Conservation (phyloP, 2,888 invertebrate species). For the Heliconius cydno region DNA sequence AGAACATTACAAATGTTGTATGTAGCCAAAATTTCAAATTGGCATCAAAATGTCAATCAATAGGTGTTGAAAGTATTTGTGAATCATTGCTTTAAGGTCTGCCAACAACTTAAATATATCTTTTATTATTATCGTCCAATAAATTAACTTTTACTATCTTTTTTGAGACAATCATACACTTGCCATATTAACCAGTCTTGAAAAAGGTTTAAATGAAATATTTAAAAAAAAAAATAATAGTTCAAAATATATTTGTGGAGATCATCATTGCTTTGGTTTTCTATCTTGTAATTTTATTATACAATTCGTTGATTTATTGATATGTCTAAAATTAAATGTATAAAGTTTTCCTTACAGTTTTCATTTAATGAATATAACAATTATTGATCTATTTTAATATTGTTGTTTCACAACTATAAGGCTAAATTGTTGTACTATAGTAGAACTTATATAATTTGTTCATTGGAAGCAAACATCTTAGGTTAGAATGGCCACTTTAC, state of each 20-base stretch:
- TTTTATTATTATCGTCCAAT: not conserved
- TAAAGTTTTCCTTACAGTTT: slow-evolving; percentile 12
- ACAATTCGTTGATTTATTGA: slow-evolving; percentile 15
- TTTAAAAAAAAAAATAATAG: too few species aligned
- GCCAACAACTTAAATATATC: not conserved
- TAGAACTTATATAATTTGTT: slow-evolving; percentile 51
- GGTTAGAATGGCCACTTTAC: slow-evolving; percentile 44
- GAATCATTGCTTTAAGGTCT: not conserved
- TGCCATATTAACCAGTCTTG: slow-evolving; percentile 58
- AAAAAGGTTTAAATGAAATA: slow-evolving; percentile 44
- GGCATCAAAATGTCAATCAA: slow-evolving; percentile 21
- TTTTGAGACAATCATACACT: not conserved
- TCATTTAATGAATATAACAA: slow-evolving; percentile 22
- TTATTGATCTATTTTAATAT: slow-evolving; percentile 16
- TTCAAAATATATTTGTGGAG: not conserved
- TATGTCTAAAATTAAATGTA: slow-evolving; percentile 16
- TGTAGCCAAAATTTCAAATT: slow-evolving; percentile 31
- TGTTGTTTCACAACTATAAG: slow-evolving; percentile 55
- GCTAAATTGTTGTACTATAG: slow-evolving; percentile 79
- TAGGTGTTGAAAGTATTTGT: slow-evolving; percentile 10
- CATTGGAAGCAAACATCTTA: slow-evolving; percentile 44
- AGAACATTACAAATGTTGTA: slow-evolving; percentile 15
- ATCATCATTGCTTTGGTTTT: slow-evolving; percentile 5
- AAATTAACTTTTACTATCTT: not conserved
- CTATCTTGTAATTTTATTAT: not conserved